A percentile compares a stretch with the other conserved stretches of the same genome.
Conservation (phyloP, 2,113 vertebrate species). For the Lipophrys pholis region DNA sequence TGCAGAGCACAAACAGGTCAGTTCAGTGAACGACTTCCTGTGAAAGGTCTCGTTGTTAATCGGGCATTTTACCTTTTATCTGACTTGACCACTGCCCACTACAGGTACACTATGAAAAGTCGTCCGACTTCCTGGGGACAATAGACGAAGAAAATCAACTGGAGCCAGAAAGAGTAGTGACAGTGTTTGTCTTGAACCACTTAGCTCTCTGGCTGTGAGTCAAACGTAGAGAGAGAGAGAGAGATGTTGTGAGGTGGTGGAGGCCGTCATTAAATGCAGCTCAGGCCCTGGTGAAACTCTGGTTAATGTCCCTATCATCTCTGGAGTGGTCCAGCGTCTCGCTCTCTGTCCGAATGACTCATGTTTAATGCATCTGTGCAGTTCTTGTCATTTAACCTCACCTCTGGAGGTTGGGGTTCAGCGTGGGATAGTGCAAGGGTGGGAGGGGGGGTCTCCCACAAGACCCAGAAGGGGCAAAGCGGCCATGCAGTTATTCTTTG, state of each 20-base stretch:
- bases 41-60: too few species aligned
- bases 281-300: slow-evolving; percentile 72
- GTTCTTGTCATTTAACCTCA: slow-evolving; percentile 78
- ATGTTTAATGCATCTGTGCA: slow-evolving; percentile 82
- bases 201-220: slow-evolving; percentile 60
- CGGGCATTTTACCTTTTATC: not conserved
- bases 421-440: slow-evolving; percentile 18
- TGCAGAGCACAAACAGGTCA: too few species aligned
- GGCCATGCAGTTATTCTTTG: slow-evolving; percentile 63
- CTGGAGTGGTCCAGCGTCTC: slow-evolving; percentile 69
- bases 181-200: slow-evolving; percentile 60
- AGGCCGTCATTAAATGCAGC: slow-evolving; percentile 80
- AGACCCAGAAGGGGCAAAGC: slow-evolving; percentile 54
- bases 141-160: slow-evolving; percentile 9
- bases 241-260: slow-evolving; percentile 57
- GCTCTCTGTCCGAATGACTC: slow-evolving; percentile 74
- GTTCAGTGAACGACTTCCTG: too few species aligned
- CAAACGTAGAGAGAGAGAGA: slow-evolving; percentile 61
- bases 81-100: not conserved
- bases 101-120: slow-evolving; percentile 9
- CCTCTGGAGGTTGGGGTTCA: slow-evolving; percentile 67
- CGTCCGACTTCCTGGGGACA: slow-evolving; percentile 1
- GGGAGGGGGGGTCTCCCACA: slow-evolving; percentile 39
- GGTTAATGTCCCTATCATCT: slow-evolving; percentile 82
- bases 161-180: slow-evolving; percentile 39